Evolutionary conservation across 2,888 invertebrate species (phyloP).

Genomic region (Oxystoma pomonae): DNA sequence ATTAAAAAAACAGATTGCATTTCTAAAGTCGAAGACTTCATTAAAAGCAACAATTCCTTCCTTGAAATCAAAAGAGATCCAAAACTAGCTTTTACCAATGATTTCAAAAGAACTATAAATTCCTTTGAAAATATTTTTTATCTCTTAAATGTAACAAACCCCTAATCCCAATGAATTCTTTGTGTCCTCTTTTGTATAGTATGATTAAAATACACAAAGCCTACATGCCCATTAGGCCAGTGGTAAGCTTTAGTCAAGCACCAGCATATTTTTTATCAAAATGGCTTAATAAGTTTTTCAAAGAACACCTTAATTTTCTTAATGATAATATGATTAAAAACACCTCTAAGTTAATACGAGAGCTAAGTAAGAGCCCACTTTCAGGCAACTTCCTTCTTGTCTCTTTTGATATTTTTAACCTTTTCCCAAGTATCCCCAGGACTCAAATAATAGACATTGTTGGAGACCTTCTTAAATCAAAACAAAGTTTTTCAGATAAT

Average conservation of each 20-base stretch:
- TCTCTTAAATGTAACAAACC: not conserved
- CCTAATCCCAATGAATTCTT: not conserved
- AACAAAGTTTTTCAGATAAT: no score
- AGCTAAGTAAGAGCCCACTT: not conserved
- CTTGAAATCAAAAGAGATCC: not conserved
- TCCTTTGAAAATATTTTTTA: not conserved
- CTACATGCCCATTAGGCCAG: conserved; percentile 10
- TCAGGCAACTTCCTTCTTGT: conserved; percentile 1
- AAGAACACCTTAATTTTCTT: not conserved
- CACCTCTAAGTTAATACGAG: not conserved
- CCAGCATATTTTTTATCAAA: conserved; percentile 6
- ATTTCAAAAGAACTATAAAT: not conserved
- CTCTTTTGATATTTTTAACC: not conserved
- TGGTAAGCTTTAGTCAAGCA: conserved; percentile 10
- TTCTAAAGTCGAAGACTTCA: not conserved
- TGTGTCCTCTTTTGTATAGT: conserved; percentile 5
- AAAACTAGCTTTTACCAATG: not conserved
- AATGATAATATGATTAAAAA: conserved; percentile 4
- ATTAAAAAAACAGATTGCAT: not conserved
- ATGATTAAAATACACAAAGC: conserved; percentile 13
- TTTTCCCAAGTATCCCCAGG: conserved; percentile 5
- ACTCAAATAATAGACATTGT: not conserved
- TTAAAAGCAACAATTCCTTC: not conserved
- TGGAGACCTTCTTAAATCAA: no score
- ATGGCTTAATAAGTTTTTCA: conserved; percentile 7